Conservation (phyloP, 2,888 invertebrate species). For the Euproctis similis region DNA sequence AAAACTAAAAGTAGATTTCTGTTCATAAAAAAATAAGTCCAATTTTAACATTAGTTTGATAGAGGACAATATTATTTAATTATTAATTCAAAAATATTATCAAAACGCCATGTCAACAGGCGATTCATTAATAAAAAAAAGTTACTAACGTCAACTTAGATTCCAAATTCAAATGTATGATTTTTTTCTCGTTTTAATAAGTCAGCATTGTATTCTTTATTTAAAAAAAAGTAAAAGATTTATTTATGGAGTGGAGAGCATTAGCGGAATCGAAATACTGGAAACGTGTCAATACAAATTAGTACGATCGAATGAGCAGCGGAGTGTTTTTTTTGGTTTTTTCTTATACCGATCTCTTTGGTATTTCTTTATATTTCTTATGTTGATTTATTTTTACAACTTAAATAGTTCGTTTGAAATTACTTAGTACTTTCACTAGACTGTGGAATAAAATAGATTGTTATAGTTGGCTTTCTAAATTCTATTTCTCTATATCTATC, state of each 20-base stretch:
- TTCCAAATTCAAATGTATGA: no score
- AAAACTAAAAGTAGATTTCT: constrained; percentile 36
- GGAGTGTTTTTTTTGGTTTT: constrained; percentile 22
- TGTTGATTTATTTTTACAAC: constrained; percentile 12
- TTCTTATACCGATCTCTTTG: constrained; percentile 10
- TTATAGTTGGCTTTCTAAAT: constrained; percentile 7
- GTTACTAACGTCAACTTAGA: no score
- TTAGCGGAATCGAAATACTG: constrained; percentile 64
- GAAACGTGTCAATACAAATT: constrained; percentile 72
- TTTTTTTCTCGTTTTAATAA: no score
- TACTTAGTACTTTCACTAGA: constrained; percentile 17
- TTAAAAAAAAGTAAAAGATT: no score
- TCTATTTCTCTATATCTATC: constrained; percentile 2
- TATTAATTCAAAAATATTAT: no score
- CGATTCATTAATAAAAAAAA: no score
- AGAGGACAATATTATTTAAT: constrained; percentile 4
- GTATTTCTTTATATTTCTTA: constrained; percentile 18
- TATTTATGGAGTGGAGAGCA: constrained; percentile 31
- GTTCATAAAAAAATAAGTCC: constrained; percentile 5
- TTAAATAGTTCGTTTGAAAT: constrained; percentile 13
- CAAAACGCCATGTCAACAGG: no score
- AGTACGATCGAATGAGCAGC: constrained; percentile 42
- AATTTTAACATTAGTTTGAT: not conserved
- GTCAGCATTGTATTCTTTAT: no score
- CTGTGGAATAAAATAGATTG: constrained; percentile 1